These are phyloP conservation scores for Lepidurus couesii DNA, from an alignment of 1,140 invertebrate species.

Conservation along the genomic window DNA sequence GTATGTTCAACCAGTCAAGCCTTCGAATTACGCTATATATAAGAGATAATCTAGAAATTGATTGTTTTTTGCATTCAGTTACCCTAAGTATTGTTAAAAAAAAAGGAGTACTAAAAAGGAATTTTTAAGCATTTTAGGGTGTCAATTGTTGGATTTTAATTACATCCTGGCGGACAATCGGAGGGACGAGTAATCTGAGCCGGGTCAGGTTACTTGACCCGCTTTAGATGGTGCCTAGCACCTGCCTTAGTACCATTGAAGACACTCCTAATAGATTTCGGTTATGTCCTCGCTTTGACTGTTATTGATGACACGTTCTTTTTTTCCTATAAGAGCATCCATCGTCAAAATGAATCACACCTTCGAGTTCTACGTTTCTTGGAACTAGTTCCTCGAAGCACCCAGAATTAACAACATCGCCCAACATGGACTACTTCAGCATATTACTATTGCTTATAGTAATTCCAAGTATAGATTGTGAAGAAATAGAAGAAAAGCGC, in stretches of 20 bases:
- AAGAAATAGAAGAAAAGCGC: neutral
- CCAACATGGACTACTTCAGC: neutral
- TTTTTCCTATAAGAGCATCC: neutral
- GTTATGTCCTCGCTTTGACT: neutral
- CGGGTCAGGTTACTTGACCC: slow-evolving; percentile 13
- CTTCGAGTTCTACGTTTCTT: neutral
- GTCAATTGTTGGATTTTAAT: slow-evolving; percentile 16
- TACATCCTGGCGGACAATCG: slow-evolving; percentile 13
- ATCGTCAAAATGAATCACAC: neutral
- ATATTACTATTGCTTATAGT: neutral
- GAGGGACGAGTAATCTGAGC: neutral
- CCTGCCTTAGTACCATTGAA: neutral
- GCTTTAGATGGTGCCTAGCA: neutral
- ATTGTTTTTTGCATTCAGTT: too few species aligned
- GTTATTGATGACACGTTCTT: neutral
- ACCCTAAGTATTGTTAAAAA: neutral
- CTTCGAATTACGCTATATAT: too few species aligned
- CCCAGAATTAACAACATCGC: neutral
- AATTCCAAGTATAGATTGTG: neutral
- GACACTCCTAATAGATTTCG: neutral
- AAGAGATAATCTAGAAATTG: too few species aligned
- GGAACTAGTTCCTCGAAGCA: neutral
- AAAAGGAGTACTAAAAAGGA: neutral
- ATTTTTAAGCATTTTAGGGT: neutral
- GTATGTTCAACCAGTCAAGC: too few species aligned